Base-by-base conservation (phyloP, 2,113 vertebrate genomes). In the Hyaena hyaena region DNA sequence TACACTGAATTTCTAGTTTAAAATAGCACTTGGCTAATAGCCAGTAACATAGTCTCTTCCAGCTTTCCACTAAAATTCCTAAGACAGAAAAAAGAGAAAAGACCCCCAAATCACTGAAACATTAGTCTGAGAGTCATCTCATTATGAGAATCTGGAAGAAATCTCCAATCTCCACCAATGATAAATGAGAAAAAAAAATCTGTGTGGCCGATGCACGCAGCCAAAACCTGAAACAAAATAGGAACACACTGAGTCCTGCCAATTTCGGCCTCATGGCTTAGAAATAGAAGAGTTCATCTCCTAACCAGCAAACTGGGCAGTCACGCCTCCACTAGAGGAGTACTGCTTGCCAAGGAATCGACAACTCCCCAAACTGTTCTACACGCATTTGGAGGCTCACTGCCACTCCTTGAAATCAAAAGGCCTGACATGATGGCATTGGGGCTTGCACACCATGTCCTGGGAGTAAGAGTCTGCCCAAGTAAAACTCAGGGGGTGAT, bases 41-140 rank as follows among this genome's bases (percentile, higher is more conserved):
- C 10, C 7, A 65, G 31, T 58, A 93, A 55, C 53, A 81, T 3
- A 74, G 14, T 16, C 24, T 87, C 63, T 68, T 19, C 43, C 48
- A 94, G 45, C 10, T 95, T 93, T 48, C n/a, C 24, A 88, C 5
- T 87, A 65, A 92, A 95, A 90, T 69, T 90, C 23, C 45, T 90
- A 88, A 95, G 21, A 87, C 2, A 89, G 88, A 45, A 80, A 92
- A 95, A 90, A 79, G 39, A 96, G 21, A 87, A 82, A 97, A 90
- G 43, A 74, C n/a, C 81, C 81, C 69, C 48, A 84, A 88, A 66
- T 74, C 63, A 93, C 48, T 97, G 45, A 91, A 97, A 93, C 93
- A 12, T 90, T 94, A 45, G n/a, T 94, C 31, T 71, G 4, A 77
- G 31, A 10, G 6, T 35, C 58, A 86, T 85, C 61, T 45, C 84